These are phyloP conservation scores for Lepidocyrtinus sp. DNA, from an alignment of 2,888 invertebrate species.

Conservation along the genomic window DNA sequence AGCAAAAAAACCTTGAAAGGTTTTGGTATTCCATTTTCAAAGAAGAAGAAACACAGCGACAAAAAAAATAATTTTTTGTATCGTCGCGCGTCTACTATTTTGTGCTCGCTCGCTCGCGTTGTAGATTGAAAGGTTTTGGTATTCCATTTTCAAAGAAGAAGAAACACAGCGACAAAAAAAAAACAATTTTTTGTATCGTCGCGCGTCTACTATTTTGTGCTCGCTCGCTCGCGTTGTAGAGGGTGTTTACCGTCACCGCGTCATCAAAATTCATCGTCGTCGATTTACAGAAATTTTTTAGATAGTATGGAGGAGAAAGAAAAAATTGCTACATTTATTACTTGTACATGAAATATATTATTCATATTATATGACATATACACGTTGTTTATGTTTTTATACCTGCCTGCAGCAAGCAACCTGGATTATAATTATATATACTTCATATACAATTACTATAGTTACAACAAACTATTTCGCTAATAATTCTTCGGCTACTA, in stretches of 20 bases:
- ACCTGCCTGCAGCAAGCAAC: slow-evolving; percentile 62
- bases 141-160: slow-evolving; percentile 55
- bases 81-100: not conserved
- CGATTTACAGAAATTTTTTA: slow-evolving; percentile 46
- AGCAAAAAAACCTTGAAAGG: too few species aligned
- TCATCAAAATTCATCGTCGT: too few species aligned
- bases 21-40: slow-evolving; percentile 58
- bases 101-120: slow-evolving; percentile 45
- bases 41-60: too few species aligned
- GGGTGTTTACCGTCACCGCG: slow-evolving; percentile 54
- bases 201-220: slow-evolving; percentile 6
- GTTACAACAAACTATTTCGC: not conserved
- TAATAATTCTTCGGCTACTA: not conserved
- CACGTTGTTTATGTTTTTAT: slow-evolving; percentile 63
- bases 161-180: too few species aligned
- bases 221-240: slow-evolving; percentile 49
- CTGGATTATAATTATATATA: slow-evolving; percentile 52
- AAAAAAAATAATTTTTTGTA: slow-evolving; percentile 18
- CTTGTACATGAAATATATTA: slow-evolving; percentile 19
- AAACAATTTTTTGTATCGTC: slow-evolving; percentile 14
- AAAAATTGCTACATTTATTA: slow-evolving; percentile 21
- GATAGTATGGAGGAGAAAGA: slow-evolving; percentile 3
- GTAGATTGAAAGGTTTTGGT: slow-evolving; percentile 50
- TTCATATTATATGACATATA: slow-evolving; percentile 34
- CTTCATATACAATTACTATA: slow-evolving; percentile 18